A percentile compares a stretch with the other conserved stretches of the same genome.
Conservation (phyloP, 1,140 invertebrate genomes). For the Asobara japonica region DNA sequence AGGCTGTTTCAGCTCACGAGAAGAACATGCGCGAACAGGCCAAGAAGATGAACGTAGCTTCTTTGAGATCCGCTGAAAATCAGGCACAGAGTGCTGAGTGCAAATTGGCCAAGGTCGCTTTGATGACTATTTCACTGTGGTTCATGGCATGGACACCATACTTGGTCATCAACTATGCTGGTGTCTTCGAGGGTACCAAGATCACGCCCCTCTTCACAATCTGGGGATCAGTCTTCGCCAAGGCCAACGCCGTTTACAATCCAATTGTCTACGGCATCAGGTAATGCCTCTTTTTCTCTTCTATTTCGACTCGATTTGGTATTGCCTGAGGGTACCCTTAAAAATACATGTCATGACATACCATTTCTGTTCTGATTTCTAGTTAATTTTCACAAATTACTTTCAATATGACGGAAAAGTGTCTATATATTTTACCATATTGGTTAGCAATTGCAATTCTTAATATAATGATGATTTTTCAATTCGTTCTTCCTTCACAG, state of each 20-base stretch:
- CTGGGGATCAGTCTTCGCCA: slow-evolving; percentile 72
- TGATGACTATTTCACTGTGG: slow-evolving; percentile 80
- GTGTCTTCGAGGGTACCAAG: slow-evolving; percentile 71
- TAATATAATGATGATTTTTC: slow-evolving; percentile 29
- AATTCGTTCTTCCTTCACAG: slow-evolving; percentile 61
- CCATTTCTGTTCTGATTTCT: neutral
- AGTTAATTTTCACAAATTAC: neutral
- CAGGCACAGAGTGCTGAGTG: slow-evolving; percentile 72
- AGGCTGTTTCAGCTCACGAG: slow-evolving; percentile 82
- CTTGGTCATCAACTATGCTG: slow-evolving; percentile 76
- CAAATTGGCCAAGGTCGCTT: slow-evolving; percentile 75
- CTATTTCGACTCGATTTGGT: too few relatives aligned
- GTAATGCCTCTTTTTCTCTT: too few relatives aligned
- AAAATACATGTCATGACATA: neutral
- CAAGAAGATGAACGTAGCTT: slow-evolving; percentile 86
- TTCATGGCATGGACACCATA: slow-evolving; percentile 83
- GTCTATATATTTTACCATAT: neutral
- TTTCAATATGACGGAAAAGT: neutral
- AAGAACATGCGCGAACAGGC: slow-evolving; percentile 84
- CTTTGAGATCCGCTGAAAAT: slow-evolving; percentile 71
- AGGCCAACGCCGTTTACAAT: slow-evolving; percentile 63
- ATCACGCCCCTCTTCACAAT: slow-evolving; percentile 75
- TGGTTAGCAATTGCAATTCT: slow-evolving; percentile 4
- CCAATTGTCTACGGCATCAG: slow-evolving; percentile 66
- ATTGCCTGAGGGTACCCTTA: too few relatives aligned